A percentile compares a stretch with the other conserved stretches of the same genome.
Evolutionary conservation across 2,797 vertebrate genomes (phyloP).

Genomic region (Amblyraja radiata): DNA sequence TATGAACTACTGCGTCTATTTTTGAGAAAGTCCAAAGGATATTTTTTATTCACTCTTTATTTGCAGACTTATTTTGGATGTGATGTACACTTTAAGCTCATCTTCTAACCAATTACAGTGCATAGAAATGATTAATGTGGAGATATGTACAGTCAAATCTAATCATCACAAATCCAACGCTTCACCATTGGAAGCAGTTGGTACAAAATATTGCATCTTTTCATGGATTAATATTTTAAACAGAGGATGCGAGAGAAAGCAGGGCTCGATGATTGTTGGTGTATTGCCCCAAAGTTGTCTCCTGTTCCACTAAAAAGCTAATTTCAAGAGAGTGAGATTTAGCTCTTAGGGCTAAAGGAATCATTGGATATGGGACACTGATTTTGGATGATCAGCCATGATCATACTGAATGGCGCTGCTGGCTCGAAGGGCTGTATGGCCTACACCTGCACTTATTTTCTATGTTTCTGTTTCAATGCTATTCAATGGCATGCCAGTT

Average conservation of each 20-base stretch:
- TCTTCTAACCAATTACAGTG: not conserved
- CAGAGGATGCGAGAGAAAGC: not conserved
- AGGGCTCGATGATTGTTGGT: not conserved
- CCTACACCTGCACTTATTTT: no score
- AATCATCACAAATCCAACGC: not conserved
- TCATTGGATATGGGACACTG: no score
- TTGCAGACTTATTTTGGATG: not conserved
- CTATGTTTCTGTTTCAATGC: not conserved
- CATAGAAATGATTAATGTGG: not conserved
- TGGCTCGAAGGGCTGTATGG: no score
- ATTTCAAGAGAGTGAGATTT: no score
- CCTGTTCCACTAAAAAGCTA: not conserved
- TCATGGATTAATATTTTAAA: not conserved
- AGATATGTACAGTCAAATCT: not conserved
- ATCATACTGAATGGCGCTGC: no score
- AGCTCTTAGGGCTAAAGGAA: no score
- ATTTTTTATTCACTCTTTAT: not conserved
- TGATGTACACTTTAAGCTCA: not conserved
- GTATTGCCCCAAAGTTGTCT: not conserved
- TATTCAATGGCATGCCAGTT: not conserved
- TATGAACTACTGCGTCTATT: not conserved
- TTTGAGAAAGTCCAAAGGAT: not conserved
- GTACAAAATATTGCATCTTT: not conserved
- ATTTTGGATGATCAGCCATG: no score
- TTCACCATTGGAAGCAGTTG: not conserved